Base-by-base conservation (phyloP, 2,113 vertebrate species). In the Burhinus oedicnemus region DNA sequence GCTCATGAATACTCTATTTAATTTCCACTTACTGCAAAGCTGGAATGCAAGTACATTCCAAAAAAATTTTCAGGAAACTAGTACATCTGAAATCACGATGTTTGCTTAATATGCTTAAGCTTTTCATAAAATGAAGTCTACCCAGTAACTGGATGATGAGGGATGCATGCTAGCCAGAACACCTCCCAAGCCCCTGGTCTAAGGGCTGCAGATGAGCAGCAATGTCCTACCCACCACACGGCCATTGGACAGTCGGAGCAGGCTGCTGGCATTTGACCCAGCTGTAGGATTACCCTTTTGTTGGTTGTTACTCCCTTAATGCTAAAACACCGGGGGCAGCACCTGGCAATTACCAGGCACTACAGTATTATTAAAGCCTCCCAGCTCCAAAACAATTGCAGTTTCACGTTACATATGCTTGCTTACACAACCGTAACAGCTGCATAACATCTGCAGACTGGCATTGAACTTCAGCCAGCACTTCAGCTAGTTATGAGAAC, bases 1-100 rank as follows among this genome's bases (percentile, higher is more conserved):
- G 32, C n/a, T 44, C 64, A 19, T 6, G 1, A 3, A 7, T 0
- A 5, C 23, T 11, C 4, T 2, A 9, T 0, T 2, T n/a, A n/a
- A 6, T 11, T 66, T 36, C 49, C 75, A 20, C n/a, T 9, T 1
- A 2, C 13, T 2, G 7, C 64, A 47, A 29, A 54, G 38, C 44
- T 22, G n/a, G 30, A 72, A 70, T 1, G 8, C 58, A 51, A 62
- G 12, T 11, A 18, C 15, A 12, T 49, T 51, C 23, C 26, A 1
- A 5, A 5, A 8, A 6, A 16, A 36, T 6, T 34, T 29, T 11
- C 36, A 45, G 21, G 5, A 8, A 26, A 3, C 7, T 18, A 3
- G 12, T 2, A 5, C 8, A 10, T 4, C 38, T 5, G 4, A 25
- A 75, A 44, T 4, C 1, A 45, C 6, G 0, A 32, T 20, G 5